Evolutionary conservation across 2,113 vertebrate species (phyloP), one percentile per base, ranked within the genome.

Genomic region (Oplegnathus fasciatus): DNA sequence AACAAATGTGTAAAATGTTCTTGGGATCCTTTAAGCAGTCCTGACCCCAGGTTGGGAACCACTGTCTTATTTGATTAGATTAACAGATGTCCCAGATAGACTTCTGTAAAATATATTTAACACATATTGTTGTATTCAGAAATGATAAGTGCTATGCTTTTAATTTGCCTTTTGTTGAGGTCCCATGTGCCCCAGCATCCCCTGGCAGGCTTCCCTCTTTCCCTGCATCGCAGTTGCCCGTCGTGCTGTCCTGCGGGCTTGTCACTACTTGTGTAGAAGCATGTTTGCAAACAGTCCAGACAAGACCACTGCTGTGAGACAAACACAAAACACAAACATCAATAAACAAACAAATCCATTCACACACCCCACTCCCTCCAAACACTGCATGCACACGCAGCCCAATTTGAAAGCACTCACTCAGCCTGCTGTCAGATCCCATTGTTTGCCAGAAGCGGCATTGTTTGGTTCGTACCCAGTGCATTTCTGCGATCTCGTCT

Each of bases 331-430:
- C 92, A 93, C 80, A 92, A 95, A 94, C 90, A 94, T 93, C 93
- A 93, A 93, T 92, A 94, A 88, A 93, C 93, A 95, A 94, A 94
- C 92, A 95, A 94, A 93, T 90, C 82, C 82, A 84, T 82, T 92
- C 88, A 89, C 72, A 83, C 86, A 76, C 42, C 26, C 52, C 13
- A 24, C 54, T 78, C 75, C 61, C 55, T 82, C 15, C 24, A 32
- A 60, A 78, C 54, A 71, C 61, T 58, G 42, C n/a, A 30, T 62
- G 60, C 85, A 83, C 86, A 90, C 24, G 22, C 62, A 72, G 70
- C 46, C 71, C 2, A 1, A 86, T 91, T 88, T 74, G 65, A 71
- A 14, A 81, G 84, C 86, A 77, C 88, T 92, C 80, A 88, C 75
- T 91, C 92, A 87, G 83, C 62, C 60, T 5, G 75, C 87, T 88